Base-by-base conservation (phyloP, 1,140 invertebrate species). In the Drosophila punjabiensis region DNA sequence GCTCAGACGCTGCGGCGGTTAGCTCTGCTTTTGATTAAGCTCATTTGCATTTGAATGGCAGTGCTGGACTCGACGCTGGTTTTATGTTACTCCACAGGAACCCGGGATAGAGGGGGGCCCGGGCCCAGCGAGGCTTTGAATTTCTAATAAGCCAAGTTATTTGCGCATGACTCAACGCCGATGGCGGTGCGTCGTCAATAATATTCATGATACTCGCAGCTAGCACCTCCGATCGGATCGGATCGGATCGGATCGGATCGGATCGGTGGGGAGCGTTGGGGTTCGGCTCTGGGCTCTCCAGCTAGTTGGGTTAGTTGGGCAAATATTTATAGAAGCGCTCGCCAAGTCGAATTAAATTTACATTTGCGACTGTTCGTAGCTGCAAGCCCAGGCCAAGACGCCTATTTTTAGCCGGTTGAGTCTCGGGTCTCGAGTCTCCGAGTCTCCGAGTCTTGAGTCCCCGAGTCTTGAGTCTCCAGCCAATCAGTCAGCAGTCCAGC, bases 111-210 rank as follows among this genome's bases (percentile, higher is more conserved):
- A 1, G 50, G n/a, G n/a, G n/a, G n/a, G n/a, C n/a, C n/a, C n/a
- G n/a, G n/a, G n/a, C n/a, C n/a, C n/a, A n/a, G n/a, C 39, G 32
- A 47, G 73, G 53, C 85, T 88, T 88, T 88, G 85, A 90, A 89
- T 89, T 81, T 90, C 74, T 89, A 89, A 89, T 90, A 85, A 90
- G 86, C 81, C 86, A 85, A 85, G 86, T 90, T 89, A 78, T 89
- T 90, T 90, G 86, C 86, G 79, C 81, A 89, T 89, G 85, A 89
- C 74, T 89, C 85, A 89, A 90, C 85, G 62, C 1, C 58, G 78
- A 88, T 85, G 65, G 4, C 56, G n/a, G 16, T 43, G 63, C 82
- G 79, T 88, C 73, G 84, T 81, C 84, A 69, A 84, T 88, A 85
- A 83, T 83, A 81, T 88, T 64, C 77, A 88, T 81, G 73, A 81